Evolutionary conservation across 2,113 vertebrate species (phyloP), one percentile per base, ranked within the genome.

Genomic region (Halichoeres trimaculatus): DNA sequence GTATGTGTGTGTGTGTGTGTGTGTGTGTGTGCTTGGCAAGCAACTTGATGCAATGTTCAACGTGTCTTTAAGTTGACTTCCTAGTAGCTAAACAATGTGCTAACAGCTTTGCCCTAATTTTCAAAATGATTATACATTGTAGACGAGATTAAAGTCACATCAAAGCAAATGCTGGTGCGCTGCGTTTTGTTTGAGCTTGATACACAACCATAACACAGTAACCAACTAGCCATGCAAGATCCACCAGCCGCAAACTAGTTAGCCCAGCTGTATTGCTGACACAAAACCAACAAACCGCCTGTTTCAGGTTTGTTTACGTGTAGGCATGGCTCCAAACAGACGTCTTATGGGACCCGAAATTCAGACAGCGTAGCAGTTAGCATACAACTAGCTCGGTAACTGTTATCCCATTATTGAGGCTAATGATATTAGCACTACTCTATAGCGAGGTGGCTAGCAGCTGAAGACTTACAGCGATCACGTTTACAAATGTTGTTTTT

Each of bases 401-500:
- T 55, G 50, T 53, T 60, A 55, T 76, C 67, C 9, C 34, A 59
- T 76, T 83, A 81, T 81, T 67, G 65, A 66, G 63, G 65, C 72
- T 86, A 78, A 75, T 72, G 76, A 71, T 54, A 43, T 77, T 86
- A 84, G 89, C 90, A 64, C 67, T 19, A 23, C 4, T 45, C 43
- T 35, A 52, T 84, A 86, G 87, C 89, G 64, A 76, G 47, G 57
- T 53, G 51, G 88, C 89, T 88, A 88, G 55, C 69, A 63, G 82
- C 78, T 74, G 70, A 66, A 73, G 89, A 94, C 92, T 94, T 91
- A 96, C 95, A 85, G 95, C 95, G 83, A 96, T 95, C 81, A 96
- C 95, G 90, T 96, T 96, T 76, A 96, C 95, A 88, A 96, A 96
- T 83, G 96, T 96, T 54, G 96, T 96, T 94, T 96, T 96, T 52